Evolutionary conservation across 1,140 invertebrate genomes (phyloP), one percentile per base, ranked within the genome.

Genomic region (Drosophila sulfurigaster): DNA sequence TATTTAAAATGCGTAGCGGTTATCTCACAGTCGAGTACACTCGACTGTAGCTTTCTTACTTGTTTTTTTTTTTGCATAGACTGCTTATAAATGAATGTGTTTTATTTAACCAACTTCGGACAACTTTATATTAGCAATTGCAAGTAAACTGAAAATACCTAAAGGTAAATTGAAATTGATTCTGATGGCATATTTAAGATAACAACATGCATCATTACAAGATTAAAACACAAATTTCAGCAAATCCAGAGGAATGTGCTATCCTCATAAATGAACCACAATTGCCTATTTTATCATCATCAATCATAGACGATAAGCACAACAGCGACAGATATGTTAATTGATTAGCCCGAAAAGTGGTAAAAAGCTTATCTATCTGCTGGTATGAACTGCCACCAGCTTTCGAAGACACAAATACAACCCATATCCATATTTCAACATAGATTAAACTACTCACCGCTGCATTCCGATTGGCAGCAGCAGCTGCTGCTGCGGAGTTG

Each of bases 401-500:
- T 32, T 32, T 32, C 6, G 30, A 32, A 32, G 30, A 32, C 30
- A 7, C 5, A 32, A 32, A 32, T 32, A 32, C 3, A 46, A 15
- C 11, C n/a, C 13, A 46, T 46, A 46, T 15, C 8, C 13, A 46
- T 46, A 15, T 56, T 35, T 15, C 13, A 52, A 25, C 7, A 2
- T 30, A 28, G 11, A 52, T 52, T 30, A 7, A 46, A 48, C 5
- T 59, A 92, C 91, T 92, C 54, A 92, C 91, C 82, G 91, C 91
- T 81, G 91, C 91, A 86, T 92, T 92, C 52, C 91, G 77, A 75
- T 90, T 92, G 59, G 82, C 60, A 25, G 86, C 79, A 60, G 81
- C 88, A n/a, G 78, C 89, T 25, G 75, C 81, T 25, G 81, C 81
- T 25, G 81, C 81, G 30, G 91, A 91, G 59, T 82, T 92, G 59